A percentile compares a stretch with the other conserved stretches of the same genome.
Evolutionary conservation across 1,140 invertebrate species (phyloP).

Genomic region (Onthophagus taurus): DNA sequence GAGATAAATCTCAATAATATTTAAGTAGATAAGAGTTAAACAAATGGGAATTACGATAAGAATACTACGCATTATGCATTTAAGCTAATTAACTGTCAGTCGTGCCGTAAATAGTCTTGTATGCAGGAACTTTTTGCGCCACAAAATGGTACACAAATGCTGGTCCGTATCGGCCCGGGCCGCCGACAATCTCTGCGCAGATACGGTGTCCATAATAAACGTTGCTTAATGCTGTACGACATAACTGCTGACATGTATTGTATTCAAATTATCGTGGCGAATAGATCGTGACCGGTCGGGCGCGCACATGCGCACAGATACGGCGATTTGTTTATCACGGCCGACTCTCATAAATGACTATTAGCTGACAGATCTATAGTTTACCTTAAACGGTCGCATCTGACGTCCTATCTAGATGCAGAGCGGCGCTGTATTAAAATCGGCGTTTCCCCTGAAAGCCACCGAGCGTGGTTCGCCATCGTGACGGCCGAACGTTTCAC

Average conservation of each 20-base stretch:
- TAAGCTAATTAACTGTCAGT: too few species aligned
- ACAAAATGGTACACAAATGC: too few species aligned
- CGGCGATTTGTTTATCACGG: conserved; percentile 12
- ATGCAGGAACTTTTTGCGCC: too few species aligned
- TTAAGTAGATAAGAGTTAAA: too few species aligned
- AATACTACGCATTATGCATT: too few species aligned
- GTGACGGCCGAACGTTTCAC: too few species aligned
- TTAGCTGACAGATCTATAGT: conserved; percentile 20
- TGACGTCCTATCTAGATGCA: conserved; percentile 12
- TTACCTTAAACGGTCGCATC: conserved; percentile 13
- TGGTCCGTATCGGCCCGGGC: too few species aligned
- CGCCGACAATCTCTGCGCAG: too few species aligned
- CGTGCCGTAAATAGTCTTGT: too few species aligned
- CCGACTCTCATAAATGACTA: conserved; percentile 20
- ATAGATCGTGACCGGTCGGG: conserved; percentile 17
- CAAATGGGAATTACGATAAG: too few species aligned
- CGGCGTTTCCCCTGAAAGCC: conserved; percentile 7
- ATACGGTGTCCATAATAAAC: conserved; percentile 11
- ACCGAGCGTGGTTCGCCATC: background rate
- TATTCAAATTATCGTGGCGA: conserved; percentile 21
- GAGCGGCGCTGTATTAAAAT: conserved; percentile 10
- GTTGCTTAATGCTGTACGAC: conserved; percentile 18
- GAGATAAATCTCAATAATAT: too few species aligned
- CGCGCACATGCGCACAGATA: conserved; percentile 16
- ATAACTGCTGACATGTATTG: conserved; percentile 25